These are phyloP conservation scores for Drosophila kokeensis DNA, from an alignment of 2,888 invertebrate genomes.

Conservation along the genomic window DNA sequence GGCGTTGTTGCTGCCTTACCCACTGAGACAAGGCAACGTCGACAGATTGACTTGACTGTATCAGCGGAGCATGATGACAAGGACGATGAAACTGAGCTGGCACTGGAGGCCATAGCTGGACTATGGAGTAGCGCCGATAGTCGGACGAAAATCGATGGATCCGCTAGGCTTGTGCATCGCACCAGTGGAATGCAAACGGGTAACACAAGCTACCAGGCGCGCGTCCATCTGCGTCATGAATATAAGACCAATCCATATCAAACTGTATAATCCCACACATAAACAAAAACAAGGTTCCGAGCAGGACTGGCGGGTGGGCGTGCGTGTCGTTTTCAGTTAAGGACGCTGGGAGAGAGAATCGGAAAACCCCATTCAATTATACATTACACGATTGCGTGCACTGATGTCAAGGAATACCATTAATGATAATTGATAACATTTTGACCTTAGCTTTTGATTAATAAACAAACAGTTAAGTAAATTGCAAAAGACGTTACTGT, in stretches of 20 bases:
- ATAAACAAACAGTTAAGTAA: conserved; percentile 31
- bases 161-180: conserved; percentile 82
- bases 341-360: background rate
- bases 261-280: conserved; percentile 38
- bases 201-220: conserved; percentile 83
- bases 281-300: conserved; percentile 60
- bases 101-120: conserved; percentile 83
- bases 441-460: conserved; percentile 45
- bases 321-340: conserved; percentile 73
- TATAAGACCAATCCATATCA: conserved; percentile 74
- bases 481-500: conserved; percentile 35
- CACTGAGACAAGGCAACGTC: conserved; percentile 49
- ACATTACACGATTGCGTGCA: conserved; percentile 48
- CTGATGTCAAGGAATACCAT: background rate
- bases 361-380: background rate
- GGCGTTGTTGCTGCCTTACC: conserved; percentile 35
- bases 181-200: conserved; percentile 77
- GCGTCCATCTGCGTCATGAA: conserved; percentile 83
- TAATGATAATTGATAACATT: conserved; percentile 46
- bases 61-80: conserved; percentile 84
- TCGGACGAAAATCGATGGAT: conserved; percentile 83
- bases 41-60: conserved; percentile 84
- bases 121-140: conserved; percentile 83
- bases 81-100: conserved; percentile 82
- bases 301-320: conserved; percentile 79